phyloP scores from a whole-genome alignment of 2,797 vertebrate genomes.

The Holocentrus rufus region DNA sequence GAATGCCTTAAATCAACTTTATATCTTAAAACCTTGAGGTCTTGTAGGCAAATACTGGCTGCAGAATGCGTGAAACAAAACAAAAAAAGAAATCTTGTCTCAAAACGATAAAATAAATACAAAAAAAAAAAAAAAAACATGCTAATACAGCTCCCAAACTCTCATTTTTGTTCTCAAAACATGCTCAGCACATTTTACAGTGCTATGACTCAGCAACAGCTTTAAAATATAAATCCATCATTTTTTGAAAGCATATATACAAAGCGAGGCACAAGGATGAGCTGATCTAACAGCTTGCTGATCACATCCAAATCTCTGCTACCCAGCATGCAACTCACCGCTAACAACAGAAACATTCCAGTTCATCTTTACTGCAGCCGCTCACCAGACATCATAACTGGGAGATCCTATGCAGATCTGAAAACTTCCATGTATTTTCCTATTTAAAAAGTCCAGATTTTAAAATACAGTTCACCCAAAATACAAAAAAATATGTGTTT shows the following conservation, averaged over 20 bases:
- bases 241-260: conserved; percentile 26
- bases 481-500: too few species aligned
- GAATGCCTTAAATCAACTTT: neutral
- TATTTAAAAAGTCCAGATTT: neutral
- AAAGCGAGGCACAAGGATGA: conserved; percentile 50
- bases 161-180: neutral
- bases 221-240: neutral
- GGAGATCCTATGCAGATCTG: neutral
- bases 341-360: neutral
- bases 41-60: conserved; percentile 43
- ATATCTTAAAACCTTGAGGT: conserved; percentile 29
- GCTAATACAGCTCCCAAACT: neutral
- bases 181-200: neutral
- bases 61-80: conserved; percentile 7
- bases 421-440: neutral
- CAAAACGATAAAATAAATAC: conserved; percentile 29
- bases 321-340: conserved; percentile 46
- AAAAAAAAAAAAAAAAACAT: neutral
- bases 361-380: neutral
- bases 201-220: conserved; percentile 10
- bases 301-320: conserved; percentile 15
- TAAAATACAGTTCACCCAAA: too few species aligned
- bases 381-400: neutral
- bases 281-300: neutral
- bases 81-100: neutral